Conservation (phyloP, 1,140 invertebrate genomes). For the Rhynchophorus ferrugineus region DNA sequence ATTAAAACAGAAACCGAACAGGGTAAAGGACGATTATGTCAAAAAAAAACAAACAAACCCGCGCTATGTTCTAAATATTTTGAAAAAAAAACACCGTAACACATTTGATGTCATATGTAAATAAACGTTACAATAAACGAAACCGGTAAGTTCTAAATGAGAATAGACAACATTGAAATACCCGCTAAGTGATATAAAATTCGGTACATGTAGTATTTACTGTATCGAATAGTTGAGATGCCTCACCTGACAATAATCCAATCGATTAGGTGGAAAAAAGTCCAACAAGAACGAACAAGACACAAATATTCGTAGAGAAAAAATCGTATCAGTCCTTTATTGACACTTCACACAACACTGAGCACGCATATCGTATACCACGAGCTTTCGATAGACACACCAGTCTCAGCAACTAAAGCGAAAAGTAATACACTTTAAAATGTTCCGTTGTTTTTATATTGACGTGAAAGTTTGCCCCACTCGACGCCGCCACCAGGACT, state of each 20-base stretch:
- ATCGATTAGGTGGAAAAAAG: conserved; percentile 7
- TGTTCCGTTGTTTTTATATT: conserved; percentile 39
- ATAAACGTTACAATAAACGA: no score
- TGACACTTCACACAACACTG: conserved; percentile 21
- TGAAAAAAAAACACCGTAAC: no score
- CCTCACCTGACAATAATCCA: conserved; percentile 16
- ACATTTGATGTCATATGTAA: no score
- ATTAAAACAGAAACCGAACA: no score
- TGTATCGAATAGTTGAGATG: no score
- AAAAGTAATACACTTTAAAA: conserved; percentile 39
- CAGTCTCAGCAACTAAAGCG: conserved; percentile 17
- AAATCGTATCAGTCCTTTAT: conserved; percentile 17
- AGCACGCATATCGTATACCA: conserved; percentile 18
- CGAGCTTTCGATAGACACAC: conserved; percentile 22
- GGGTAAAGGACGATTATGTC: no score
- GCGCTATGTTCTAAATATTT: no score
- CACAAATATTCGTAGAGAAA: conserved; percentile 14
- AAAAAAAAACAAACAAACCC: no score
- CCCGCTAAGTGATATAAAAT: not conserved
- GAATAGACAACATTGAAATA: conserved; percentile 4
- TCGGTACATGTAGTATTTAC: no score
- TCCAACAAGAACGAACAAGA: conserved; percentile 12
- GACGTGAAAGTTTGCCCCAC: conserved; percentile 39
- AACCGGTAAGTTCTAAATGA: no score
- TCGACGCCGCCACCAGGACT: conserved; percentile 9